These are phyloP conservation scores for Charanyca ferruginea DNA, from an alignment of 2,888 invertebrate species.

Conservation along the genomic window DNA sequence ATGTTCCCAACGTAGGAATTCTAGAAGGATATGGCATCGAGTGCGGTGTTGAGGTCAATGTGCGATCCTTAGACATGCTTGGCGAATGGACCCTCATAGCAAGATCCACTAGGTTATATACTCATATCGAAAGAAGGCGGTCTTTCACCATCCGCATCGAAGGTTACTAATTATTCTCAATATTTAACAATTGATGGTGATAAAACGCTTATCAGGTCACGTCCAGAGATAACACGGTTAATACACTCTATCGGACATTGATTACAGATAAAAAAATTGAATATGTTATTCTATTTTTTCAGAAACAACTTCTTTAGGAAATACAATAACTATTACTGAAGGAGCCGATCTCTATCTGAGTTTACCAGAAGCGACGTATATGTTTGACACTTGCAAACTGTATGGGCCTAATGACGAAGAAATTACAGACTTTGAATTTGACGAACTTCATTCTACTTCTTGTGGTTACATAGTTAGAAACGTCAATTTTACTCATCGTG, in stretches of 20 bases:
- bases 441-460: conserved; percentile 60
- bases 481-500: conserved; percentile 66
- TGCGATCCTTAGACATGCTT: conserved; percentile 69
- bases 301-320: conserved; percentile 41
- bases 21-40: conserved; percentile 63
- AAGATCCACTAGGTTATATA: conserved; percentile 64
- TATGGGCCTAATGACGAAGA: conserved; percentile 66
- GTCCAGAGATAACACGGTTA: conserved; percentile 76
- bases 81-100: conserved; percentile 82
- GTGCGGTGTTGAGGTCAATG: conserved; percentile 74
- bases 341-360: conserved; percentile 77
- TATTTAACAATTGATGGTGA: conserved; percentile 57
- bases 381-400: conserved; percentile 76
- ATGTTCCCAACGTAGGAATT: conserved; percentile 69
- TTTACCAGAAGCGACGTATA: conserved; percentile 68
- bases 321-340: conserved; percentile 66
- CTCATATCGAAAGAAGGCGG: conserved; percentile 75
- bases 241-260: conserved; percentile 40
- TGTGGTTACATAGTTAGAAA: conserved; percentile 77
- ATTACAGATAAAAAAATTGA: conserved; percentile 58
- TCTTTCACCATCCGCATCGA: conserved; percentile 78
- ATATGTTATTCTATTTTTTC: conserved; percentile 38
- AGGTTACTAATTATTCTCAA: conserved; percentile 68
- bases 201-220: conserved; percentile 79
- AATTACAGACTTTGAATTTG: conserved; percentile 57